A percentile compares a stretch with the other conserved stretches of the same genome.
Conservation (phyloP, 1,140 invertebrate species). For the Pomacea maculata region DNA sequence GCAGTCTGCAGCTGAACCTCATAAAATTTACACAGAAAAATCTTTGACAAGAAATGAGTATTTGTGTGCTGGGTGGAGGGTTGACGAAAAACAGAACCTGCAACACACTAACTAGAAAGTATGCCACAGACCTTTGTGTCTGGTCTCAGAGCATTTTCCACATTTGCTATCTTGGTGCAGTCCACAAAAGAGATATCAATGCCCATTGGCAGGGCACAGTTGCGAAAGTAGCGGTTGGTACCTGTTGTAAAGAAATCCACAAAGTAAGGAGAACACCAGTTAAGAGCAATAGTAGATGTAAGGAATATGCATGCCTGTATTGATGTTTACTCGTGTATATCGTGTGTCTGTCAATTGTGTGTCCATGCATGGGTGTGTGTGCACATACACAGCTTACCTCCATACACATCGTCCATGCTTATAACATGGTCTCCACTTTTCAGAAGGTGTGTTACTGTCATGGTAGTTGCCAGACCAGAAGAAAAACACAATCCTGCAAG, state of each 20-base stretch:
- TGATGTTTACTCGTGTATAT: too few species aligned
- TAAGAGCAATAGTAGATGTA: conserved; percentile 14
- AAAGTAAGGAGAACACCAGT: not conserved
- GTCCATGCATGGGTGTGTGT: not conserved
- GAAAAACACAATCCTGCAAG: conserved; percentile 72
- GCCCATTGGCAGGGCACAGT: conserved; percentile 73
- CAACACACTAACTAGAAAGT: too few species aligned
- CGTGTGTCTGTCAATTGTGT: too few species aligned
- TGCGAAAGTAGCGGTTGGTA: conserved; percentile 75
- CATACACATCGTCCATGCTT: conserved; percentile 93
- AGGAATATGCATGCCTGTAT: not conserved
- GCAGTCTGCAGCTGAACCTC: too few species aligned
- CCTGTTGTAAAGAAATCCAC: conserved; percentile 56
- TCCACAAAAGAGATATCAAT: conserved; percentile 86
- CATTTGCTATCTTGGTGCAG: conserved; percentile 74
- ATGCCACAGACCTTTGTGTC: conserved; percentile 79
- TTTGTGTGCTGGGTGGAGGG: too few species aligned
- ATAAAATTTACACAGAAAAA: too few species aligned
- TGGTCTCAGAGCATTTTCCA: conserved; percentile 77
- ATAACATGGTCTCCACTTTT: conserved; percentile 90
- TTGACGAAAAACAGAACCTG: too few species aligned
- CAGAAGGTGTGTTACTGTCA: conserved; percentile 79
- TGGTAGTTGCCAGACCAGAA: conserved; percentile 89
- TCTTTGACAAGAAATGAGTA: too few species aligned
- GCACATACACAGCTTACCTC: conserved; percentile 68